These are phyloP conservation scores for Cryptophagus acutangulus DNA, from an alignment of 2,888 invertebrate species.

Conservation along the genomic window DNA sequence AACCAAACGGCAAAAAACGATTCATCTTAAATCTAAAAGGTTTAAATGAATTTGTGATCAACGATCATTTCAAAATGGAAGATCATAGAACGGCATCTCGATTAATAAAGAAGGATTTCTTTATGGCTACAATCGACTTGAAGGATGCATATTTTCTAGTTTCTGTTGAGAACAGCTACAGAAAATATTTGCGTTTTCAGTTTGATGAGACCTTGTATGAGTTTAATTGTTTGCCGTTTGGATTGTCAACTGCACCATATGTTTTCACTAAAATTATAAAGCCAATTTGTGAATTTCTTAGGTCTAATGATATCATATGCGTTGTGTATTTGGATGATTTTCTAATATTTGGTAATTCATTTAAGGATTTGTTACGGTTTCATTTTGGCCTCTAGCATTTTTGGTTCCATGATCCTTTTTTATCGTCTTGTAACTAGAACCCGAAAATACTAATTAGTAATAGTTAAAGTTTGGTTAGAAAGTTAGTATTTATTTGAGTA, in stretches of 20 bases:
- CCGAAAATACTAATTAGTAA: too few species aligned
- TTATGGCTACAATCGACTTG: conserved; percentile 13
- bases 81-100: conserved; percentile 20
- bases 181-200: conserved; percentile 15
- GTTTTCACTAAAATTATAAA: conserved; percentile 21
- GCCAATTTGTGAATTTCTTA: conserved; percentile 10
- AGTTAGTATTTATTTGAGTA: too few species aligned
- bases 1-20: conserved; percentile 9
- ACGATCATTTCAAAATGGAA: conserved; percentile 28
- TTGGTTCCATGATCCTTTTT: too few species aligned
- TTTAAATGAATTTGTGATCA: conserved; percentile 22
- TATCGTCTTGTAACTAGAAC: too few species aligned
- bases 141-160: conserved; percentile 17
- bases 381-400: too few species aligned
- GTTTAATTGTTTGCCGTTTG: conserved; percentile 18
- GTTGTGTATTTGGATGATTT: conserved; percentile 14
- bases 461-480: too few species aligned
- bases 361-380: too few species aligned
- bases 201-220: conserved; percentile 14
- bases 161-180: conserved; percentile 6
- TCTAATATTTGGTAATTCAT: conserved; percentile 10
- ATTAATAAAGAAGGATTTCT: conserved; percentile 14
- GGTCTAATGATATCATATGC: conserved; percentile 7
- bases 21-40: conserved; percentile 19
- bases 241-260: conserved; percentile 14